Evolutionary conservation across 1,140 invertebrate genomes (phyloP), one percentile per base, ranked within the genome.

Genomic region (Helicoverpa zea): DNA sequence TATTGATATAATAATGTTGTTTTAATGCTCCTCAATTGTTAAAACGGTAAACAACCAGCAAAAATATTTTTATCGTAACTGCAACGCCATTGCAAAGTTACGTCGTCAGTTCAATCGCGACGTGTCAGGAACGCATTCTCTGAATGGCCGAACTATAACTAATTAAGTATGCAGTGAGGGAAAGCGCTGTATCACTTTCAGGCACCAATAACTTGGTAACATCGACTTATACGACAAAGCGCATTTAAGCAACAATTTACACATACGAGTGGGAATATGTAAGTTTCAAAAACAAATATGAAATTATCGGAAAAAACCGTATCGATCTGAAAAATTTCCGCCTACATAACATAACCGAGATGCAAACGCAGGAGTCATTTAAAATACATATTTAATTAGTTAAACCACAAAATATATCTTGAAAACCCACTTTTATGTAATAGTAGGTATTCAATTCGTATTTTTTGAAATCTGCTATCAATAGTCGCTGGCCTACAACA

Each of bases 221-320:
- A 73, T 11, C n/a, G n/a, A 2, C 13, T 11, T n/a, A 11, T 49
- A 66, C 63, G 35, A 47, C 58, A 30, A 59, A 59, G 16, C 63
- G 43, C 63, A 66, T 66, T 18, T 49, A 35, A 66, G 47, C 63
- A 3, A 66, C 18, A 49, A 49, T 35, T 66, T 66, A 47, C 63
- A 66, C 63, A 66, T 66, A n/a, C 23, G 23, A 23, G 23, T 23
- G n/a, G n/a, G n/a, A n/a, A 23, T 47, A 66, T 66, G 63, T 66
- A 47, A 66, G 47, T 66, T 47, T 16, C 47, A n/a, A 35, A 66
- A 66, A 66, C 43, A 66, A 13, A 47, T 66, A 18, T 11, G 43
- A 16, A 59, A 59, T 47, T 66, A 66, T 66, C 1, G 63, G 63
- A 66, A 66, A 66, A 66, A 66, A 49, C 47, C 63, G 63, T 35